Conservation (phyloP, 2,797 vertebrate genomes). For the Austrolebias charrua region DNA sequence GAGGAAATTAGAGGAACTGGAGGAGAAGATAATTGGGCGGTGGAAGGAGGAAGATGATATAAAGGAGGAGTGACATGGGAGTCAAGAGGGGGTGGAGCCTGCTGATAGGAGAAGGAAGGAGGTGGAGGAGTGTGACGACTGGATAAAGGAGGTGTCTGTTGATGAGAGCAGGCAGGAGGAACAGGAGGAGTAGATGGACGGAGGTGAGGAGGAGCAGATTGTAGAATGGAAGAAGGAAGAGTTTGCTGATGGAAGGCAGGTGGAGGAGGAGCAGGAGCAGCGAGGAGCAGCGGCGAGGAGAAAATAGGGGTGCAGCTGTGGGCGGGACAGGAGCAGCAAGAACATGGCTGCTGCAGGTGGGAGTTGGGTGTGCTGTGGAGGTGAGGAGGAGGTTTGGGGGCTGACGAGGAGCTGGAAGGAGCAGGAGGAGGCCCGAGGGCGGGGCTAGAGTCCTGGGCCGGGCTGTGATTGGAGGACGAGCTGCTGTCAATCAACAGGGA, state of each 20-base stretch:
- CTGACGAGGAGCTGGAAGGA: slow-evolving; percentile 18
- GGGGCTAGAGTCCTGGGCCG: slow-evolving; percentile 38
- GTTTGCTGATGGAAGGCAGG: neutral
- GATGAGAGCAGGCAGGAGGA: slow-evolving; percentile 11
- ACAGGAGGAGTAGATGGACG: slow-evolving; percentile 15
- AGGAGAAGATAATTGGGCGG: neutral
- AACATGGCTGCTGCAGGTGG: slow-evolving; percentile 60
- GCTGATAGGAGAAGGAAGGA: slow-evolving; percentile 8
- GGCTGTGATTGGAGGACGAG: slow-evolving; percentile 66
- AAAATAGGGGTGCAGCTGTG: slow-evolving; percentile 67
- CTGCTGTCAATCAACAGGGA: slow-evolving; percentile 89
- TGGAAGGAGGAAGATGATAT: slow-evolving; percentile 27
- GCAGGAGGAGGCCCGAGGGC: slow-evolving; percentile 43
- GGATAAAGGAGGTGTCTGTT: neutral
- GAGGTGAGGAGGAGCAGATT: slow-evolving; percentile 46
- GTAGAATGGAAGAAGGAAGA: slow-evolving; percentile 21
- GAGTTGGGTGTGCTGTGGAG: slow-evolving; percentile 80
- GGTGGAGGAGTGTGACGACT: neutral
- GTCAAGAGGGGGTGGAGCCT: neutral
- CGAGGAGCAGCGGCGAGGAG: slow-evolving; percentile 29
- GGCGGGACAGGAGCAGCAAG: slow-evolving; percentile 76
- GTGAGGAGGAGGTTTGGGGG: slow-evolving; percentile 45
- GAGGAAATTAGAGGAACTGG: neutral
- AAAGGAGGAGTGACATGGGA: slow-evolving; percentile 5
- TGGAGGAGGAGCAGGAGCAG: slow-evolving; percentile 29